Evolutionary conservation across 2,888 invertebrate species (phyloP), one percentile per base, ranked within the genome.

Genomic region (Hofmannophila pseudospretella): DNA sequence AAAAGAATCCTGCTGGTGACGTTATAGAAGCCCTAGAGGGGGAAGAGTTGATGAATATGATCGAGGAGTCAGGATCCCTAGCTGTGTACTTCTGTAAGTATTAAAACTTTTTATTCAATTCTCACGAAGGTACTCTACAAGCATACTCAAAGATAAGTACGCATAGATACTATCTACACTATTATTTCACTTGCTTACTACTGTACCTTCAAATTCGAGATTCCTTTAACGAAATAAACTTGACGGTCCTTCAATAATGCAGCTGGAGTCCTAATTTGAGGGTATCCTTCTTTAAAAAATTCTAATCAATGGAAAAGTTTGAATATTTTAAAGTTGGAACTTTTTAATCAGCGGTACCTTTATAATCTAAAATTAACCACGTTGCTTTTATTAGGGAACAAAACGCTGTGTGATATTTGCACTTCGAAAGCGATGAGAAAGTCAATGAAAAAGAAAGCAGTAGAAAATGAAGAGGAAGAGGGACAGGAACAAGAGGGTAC

Each of bases 21-120:
- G 91, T 95, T 34, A 97, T 97, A 51, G 96, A 96, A 82, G 95
- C 94, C 51, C 80, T 94, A 10, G 94, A 94, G 73, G 96, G 96
- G 27, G 93, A 93, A 60, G 92, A 92, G 38, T 85, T 96, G 34
- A 74, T 92, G 28, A 88, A 91, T 42, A 72, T 95, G 40, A 96
- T 97, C 51, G 90, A 93, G 62, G 91, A 93, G 43, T 93, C 94
- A 28, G 92, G 93, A 51, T 94, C 96, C 23, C 84, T 97, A 47
- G 96, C 96, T 4, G 94, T 97, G 16, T 96, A 96, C 73, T 96
- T 97, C 78, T 97, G 96, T 97, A 91, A 96, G 95, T 91, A 54
- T 39, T 2, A 47, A 47, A 38, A 34, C 42, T 38, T 9, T 10
- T 9, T 11, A 1, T 7, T 3, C 1, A 4, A 7, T 20, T 38